Percentiles rank a stretch among this genome's conserved stretches.
Evolutionary conservation across 2,113 vertebrate genomes (phyloP).

Genomic region (Lophotis ruficrista): DNA sequence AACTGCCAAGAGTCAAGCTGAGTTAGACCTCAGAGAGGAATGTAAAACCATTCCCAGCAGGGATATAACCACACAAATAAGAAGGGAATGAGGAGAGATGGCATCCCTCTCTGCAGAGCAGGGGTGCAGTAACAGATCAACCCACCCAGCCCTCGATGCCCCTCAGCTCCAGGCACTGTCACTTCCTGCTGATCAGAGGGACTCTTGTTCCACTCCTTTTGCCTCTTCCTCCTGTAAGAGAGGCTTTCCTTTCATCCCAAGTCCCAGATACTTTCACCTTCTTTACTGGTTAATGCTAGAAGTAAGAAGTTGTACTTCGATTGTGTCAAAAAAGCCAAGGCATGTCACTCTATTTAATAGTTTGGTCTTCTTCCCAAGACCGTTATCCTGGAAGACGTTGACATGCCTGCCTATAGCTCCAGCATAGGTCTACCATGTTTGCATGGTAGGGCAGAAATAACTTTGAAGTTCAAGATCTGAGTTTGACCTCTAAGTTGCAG

Average conservation of each 20-base stretch:
- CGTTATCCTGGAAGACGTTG: accelerated
- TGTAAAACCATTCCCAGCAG: background rate
- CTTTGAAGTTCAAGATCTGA: background rate
- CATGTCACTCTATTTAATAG: background rate
- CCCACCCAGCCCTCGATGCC: accelerated
- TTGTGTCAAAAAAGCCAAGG: background rate
- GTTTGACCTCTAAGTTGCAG: background rate
- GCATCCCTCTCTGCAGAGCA: background rate
- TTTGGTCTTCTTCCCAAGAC: background rate
- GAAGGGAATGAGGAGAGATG: background rate
- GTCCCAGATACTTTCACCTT: background rate
- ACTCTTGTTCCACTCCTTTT: background rate
- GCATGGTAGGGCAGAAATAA: background rate
- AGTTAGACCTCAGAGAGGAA: background rate
- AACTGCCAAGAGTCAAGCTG: background rate
- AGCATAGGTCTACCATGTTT: background rate
- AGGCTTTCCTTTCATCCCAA: background rate
- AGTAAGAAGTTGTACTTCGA: background rate
- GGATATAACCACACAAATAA: background rate
- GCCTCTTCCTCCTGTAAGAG: background rate
- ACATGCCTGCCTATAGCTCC: background rate
- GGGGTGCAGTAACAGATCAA: background rate
- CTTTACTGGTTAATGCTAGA: background rate
- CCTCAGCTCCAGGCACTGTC: background rate
- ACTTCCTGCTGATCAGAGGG: background rate